Evolutionary conservation across 2,797 vertebrate species (phyloP), one percentile per base, ranked within the genome.

Genomic region (Emys orbicularis): DNA sequence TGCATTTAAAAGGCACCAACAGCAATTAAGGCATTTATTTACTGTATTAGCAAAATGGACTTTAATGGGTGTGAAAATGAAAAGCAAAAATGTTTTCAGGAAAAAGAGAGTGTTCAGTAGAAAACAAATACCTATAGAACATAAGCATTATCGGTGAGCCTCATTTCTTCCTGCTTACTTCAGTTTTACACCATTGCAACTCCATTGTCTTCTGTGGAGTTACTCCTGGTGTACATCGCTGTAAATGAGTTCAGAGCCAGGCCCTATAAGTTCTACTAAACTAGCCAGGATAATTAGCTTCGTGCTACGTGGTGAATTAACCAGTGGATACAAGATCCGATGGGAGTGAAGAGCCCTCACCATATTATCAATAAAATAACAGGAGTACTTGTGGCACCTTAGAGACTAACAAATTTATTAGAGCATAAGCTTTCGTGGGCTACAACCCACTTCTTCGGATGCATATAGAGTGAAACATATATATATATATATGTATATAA

Each of bases 51-150:
- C 44, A 61, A 81, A 84, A 84, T 74, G 68, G 88, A 53, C 76
- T 92, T 90, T 56, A 90, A 87, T 79, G 92, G 21, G 50, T 56
- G 52, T 79, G 50, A 87, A 49, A 84, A 92, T 86, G 12, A 59
- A 88, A 65, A 83, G 87, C 61, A 86, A 53, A 91, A 79, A 52
- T 57, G n/a, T 83, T 79, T 95, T 90, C 44, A 95, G 68, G 83
- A 49, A 95, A 56, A 49, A 83, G 50, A 89, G 94, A 92, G 79
- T 18, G 89, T 96, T 29, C 21, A 76, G 2, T 76, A 56, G 74
- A 90, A 96, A 96, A 57, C 89, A 93, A 91, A 93, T 87, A 76
- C 86, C 49, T 83, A 25, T 5, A 27, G 49, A 93, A 25, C n/a
- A 41, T 37, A 72, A 49, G 83, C n/a, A 9, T 88, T 86, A 81